Evolutionary conservation across 2,888 invertebrate species (phyloP).

Genomic region (Physocephala rufipes): DNA sequence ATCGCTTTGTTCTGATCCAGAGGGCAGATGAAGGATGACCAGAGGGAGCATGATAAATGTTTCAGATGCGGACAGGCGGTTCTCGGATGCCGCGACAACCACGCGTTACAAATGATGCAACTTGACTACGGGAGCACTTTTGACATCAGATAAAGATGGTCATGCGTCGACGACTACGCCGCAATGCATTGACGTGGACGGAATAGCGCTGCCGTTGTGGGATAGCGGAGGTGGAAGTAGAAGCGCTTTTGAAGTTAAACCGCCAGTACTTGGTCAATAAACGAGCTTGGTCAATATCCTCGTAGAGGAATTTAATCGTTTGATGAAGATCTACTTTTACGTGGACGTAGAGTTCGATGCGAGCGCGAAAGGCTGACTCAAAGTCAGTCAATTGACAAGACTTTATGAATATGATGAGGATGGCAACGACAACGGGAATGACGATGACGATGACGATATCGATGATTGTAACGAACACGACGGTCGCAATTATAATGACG

Average conservation of each 20-base stretch:
- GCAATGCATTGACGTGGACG: too few species aligned
- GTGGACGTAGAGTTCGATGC: not conserved
- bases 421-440: not conserved
- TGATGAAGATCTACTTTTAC: slow-evolving; percentile 12
- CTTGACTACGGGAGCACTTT: slow-evolving; percentile 39
- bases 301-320: slow-evolving; percentile 25
- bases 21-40: not conserved
- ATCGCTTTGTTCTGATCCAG: not conserved
- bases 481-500: not conserved
- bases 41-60: slow-evolving; percentile 22
- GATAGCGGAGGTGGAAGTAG: not conserved
- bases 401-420: too few species aligned
- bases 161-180: slow-evolving; percentile 12
- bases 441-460: not conserved
- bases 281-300: slow-evolving; percentile 9
- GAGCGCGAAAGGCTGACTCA: not conserved
- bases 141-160: slow-evolving; percentile 35
- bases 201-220: too few species aligned
- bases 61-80: not conserved
- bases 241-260: slow-evolving; percentile 34
- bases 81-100: not conserved
- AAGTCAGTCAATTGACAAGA: not conserved
- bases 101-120: slow-evolving; percentile 37
- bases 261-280: slow-evolving; percentile 11
- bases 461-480: too few species aligned